phyloP scores from a whole-genome alignment of 2,888 invertebrate genomes.

The Platypus cylindrus region DNA sequence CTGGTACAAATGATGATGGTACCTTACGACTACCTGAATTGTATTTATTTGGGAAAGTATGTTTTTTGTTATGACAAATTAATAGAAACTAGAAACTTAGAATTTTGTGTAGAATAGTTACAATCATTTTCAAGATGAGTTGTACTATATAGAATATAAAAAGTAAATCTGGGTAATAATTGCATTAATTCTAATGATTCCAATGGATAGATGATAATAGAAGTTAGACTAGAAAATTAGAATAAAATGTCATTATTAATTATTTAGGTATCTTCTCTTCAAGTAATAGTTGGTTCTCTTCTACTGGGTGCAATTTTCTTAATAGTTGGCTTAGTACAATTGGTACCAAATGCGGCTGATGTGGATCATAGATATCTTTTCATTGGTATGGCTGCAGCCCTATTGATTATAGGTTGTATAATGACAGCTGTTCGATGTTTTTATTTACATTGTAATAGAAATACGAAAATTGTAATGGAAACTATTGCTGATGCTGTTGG shows the following conservation, averaged over 20 bases:
- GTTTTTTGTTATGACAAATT: conserved; percentile 10
- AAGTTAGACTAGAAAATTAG: neutral
- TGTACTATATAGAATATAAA: too few relatives aligned
- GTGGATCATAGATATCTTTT: conserved; percentile 61
- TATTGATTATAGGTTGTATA: conserved; percentile 49
- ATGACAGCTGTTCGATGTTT: conserved; percentile 54
- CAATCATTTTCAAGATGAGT: too few relatives aligned
- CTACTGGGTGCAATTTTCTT: conserved; percentile 61
- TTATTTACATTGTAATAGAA: conserved; percentile 49
- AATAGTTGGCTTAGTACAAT: conserved; percentile 63
- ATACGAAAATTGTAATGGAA: conserved; percentile 38
- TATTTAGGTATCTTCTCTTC: conserved; percentile 57
- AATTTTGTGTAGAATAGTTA: too few relatives aligned
- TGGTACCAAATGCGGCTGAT: conserved; percentile 64
- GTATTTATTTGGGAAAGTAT: conserved; percentile 61
- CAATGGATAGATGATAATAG: too few relatives aligned
- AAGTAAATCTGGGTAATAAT: neutral
- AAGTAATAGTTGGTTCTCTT: conserved; percentile 60
- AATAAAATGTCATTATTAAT: neutral
- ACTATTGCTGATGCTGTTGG: conserved; percentile 32
- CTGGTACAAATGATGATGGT: conserved; percentile 40
- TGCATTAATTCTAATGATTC: neutral
- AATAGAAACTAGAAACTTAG: neutral
- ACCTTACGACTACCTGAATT: conserved; percentile 49
- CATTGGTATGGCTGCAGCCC: conserved; percentile 52